phyloP scores from a whole-genome alignment of 92 coral and sea anemone species.

The Galaxea fascicularis region DNA sequence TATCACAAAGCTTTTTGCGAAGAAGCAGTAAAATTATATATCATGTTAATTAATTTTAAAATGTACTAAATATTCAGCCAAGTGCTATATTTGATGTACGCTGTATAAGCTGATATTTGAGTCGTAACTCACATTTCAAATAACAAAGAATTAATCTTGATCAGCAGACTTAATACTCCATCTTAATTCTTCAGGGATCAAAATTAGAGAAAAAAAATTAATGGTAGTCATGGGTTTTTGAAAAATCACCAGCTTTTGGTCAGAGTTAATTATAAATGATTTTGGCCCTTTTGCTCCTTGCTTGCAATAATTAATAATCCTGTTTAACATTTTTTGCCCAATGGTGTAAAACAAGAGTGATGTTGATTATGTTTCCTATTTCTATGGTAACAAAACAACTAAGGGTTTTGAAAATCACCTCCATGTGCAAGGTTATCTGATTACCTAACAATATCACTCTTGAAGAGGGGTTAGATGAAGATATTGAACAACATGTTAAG shows the following conservation, averaged over 20 bases:
- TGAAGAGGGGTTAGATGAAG: not conserved
- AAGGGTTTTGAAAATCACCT: not conserved
- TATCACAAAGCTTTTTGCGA: too few relatives aligned
- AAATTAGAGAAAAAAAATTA: not conserved
- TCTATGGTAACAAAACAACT: constrained; percentile 18
- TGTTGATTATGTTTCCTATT: constrained; percentile 26
- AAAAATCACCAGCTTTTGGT: too few relatives aligned
- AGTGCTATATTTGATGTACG: not conserved
- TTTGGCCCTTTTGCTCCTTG: too few relatives aligned
- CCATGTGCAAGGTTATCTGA: not conserved
- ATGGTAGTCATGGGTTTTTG: too few relatives aligned
- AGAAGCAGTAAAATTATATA: too few relatives aligned
- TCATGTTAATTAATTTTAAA: too few relatives aligned
- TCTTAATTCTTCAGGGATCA: not conserved
- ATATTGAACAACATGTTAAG: not conserved
- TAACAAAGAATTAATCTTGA: constrained; percentile 1
- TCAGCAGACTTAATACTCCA: not conserved
- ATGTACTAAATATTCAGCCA: not conserved
- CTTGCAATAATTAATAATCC: too few relatives aligned
- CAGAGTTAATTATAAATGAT: too few relatives aligned
- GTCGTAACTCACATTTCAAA: not conserved
- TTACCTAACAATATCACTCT: not conserved
- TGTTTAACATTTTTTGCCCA: not conserved
- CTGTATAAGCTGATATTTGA: not conserved
- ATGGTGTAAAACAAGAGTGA: not conserved